Evolutionary conservation across 2,797 vertebrate species (phyloP).

Genomic region (Cryptoprocta ferox): DNA sequence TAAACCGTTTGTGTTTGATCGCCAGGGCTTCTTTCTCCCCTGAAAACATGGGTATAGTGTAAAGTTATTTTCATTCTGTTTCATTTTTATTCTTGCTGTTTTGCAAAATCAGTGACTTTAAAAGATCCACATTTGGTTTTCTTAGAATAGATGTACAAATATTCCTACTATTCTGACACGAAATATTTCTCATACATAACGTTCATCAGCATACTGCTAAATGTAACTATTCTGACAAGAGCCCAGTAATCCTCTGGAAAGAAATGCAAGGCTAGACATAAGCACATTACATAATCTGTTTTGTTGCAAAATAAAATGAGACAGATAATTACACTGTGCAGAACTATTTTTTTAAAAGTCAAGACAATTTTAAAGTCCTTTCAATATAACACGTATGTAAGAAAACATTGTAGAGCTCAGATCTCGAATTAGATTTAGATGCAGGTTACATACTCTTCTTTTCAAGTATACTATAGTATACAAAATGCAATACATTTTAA

Average conservation of each 20-base stretch:
- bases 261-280: slow-evolving; percentile 65
- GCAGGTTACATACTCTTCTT: background rate
- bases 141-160: slow-evolving; percentile 72
- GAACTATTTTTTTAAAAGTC: slow-evolving; percentile 21
- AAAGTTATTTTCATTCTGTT: slow-evolving; percentile 39
- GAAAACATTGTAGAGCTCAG: slow-evolving; percentile 48
- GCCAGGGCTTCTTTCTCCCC: background rate
- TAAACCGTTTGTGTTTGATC: background rate
- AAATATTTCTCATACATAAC: slow-evolving; percentile 77
- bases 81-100: slow-evolving; percentile 48
- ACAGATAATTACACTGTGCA: background rate
- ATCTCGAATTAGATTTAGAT: slow-evolving; percentile 1
- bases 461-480: background rate
- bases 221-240: slow-evolving; percentile 57
- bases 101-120: slow-evolving; percentile 64
- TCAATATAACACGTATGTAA: background rate
- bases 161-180: slow-evolving; percentile 63
- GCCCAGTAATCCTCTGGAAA: slow-evolving; percentile 68
- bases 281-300: slow-evolving; percentile 52
- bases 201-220: slow-evolving; percentile 59
- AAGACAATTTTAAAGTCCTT: slow-evolving; percentile 48
- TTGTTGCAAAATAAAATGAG: slow-evolving; percentile 62
- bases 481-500: slow-evolving; percentile 18
- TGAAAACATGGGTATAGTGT: background rate
- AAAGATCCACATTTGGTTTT: slow-evolving; percentile 45